Base-by-base conservation (phyloP, 2,797 vertebrate species). In the Eremophila alpestris region DNA sequence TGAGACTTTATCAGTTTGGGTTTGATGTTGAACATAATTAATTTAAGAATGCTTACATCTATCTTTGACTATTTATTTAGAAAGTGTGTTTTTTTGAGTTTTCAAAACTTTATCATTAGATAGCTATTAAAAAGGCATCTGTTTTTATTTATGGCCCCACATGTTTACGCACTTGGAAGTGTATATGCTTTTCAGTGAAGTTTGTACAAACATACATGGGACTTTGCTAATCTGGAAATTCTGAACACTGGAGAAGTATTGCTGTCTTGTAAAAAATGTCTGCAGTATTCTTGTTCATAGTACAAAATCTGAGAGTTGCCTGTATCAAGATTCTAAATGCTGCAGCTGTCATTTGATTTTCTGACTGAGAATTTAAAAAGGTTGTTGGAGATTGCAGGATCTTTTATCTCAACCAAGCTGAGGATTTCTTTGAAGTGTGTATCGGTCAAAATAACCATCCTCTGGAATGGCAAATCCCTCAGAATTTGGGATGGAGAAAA, bases 1-100 rank as follows among this genome's bases (percentile, higher is more conserved):
- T 64, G 49, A 83, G 94, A 54, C 90, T 85, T 80, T 86, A 83
- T 93, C 87, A 56, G 74, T 65, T 89, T 74, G 54, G 43, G 41
- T 76, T 95, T 86, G 65, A 62, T 93, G 51, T 81, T 68, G 67
- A 75, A 32, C 18, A 2, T 77, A 18, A 49, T 74, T 71, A 49
- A 85, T 78, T 93, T 64, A 74, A 75, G 89, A 78, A 63, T 76
- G 30, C 10, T 2, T 56, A 18, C 2, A 0, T 43, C 30, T 52
- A 27, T 51, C 45, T 46, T 56, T 75, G 48, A 36, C 29, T 83
- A 19, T 83, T 78, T 86, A 5, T 85, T 85, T 49, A 67, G 43
- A 77, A 74, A 52, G 15, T 27, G 4, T 40, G 0, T 0, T 43
- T 1, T 32, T 87, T 63, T 71, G 55, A 60, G 26, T 73, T 93